Evolutionary conservation across 1,140 invertebrate genomes (phyloP), one percentile per base, ranked within the genome.

Genomic region (Drosophila busckii): DNA sequence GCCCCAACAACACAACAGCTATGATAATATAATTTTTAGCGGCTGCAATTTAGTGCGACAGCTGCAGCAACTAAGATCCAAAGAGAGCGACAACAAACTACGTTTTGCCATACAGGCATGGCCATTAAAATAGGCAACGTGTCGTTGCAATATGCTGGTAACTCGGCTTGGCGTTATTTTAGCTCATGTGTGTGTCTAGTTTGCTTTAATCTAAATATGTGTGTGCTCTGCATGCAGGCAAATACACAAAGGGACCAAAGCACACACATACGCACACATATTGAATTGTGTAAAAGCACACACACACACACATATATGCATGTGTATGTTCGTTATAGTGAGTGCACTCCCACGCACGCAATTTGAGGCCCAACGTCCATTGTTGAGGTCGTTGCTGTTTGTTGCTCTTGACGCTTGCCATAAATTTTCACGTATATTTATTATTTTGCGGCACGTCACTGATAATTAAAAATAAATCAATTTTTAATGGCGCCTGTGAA

Each of bases 401-500:
- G 38, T 66, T 76, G 70, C 65, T 73, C 68, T 82, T 83, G 75
- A 83, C 69, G 55, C n/a, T 70, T 65, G 75, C 70, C 69, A 82
- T 82, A 82, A 82, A 82, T 82, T 82, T 82, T 17, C 70, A 54
- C 55, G 69, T 66, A 75, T 82, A 82, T 82, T 82, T 82, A 82
- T 82, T 82, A 82, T 82, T 82, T 68, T 60, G 76, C 70, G 69
- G 76, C 75, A 82, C 75, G 75, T 82, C 75, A 82, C 56, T 70
- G 75, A 82, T 82, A 82, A 82, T 82, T 82, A 82, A 82, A 82
- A 82, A 82, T 82, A 82, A 82, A 82, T 82, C 75, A 82, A 82
- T 83, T 82, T 82, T 75, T 82, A 83, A 82, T 83, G 70, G 70
- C 44, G 32, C 45, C 63, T 53, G 56, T 23, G 32, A 38, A 25